These are phyloP conservation scores for Catamblyrhynchus diadema DNA, from an alignment of 2,797 vertebrate species.

Conservation along the genomic window DNA sequence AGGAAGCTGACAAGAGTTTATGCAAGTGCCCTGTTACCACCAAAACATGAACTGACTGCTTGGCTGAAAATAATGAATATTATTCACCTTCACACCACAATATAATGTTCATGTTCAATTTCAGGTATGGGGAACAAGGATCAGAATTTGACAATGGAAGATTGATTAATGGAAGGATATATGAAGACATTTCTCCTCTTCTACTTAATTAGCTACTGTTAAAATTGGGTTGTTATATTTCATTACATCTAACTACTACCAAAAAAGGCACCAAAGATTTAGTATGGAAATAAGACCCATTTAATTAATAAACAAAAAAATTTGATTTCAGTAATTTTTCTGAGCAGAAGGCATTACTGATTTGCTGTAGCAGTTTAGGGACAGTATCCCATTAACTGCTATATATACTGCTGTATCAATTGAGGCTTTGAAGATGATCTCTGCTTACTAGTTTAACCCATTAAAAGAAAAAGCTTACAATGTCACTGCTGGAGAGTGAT, in stretches of 20 bases:
- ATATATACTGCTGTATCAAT: not conserved
- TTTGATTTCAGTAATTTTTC: not conserved
- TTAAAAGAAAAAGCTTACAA: slow-evolving; percentile 80
- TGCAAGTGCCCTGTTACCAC: not conserved
- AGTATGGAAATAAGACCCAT: not conserved
- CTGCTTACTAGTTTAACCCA: not conserved
- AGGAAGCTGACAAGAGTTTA: not conserved
- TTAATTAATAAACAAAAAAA: not conserved
- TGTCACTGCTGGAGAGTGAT: slow-evolving; percentile 92
- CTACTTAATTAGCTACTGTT: not conserved
- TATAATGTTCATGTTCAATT: not conserved
- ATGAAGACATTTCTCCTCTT: not conserved
- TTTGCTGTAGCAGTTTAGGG: not conserved
- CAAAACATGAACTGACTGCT: not conserved
- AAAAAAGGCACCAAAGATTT: not conserved
- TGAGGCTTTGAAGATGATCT: not conserved
- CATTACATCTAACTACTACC: not conserved
- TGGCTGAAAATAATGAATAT: not conserved
- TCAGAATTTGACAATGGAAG: not conserved
- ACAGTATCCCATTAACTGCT: not conserved
- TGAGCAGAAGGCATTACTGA: not conserved
- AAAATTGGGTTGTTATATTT: not conserved
- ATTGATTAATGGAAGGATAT: not conserved
- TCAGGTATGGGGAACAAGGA: not conserved
- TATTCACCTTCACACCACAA: not conserved